Evolutionary conservation across 2,113 vertebrate genomes (phyloP).

Genomic region (Falcunculus frontatus): DNA sequence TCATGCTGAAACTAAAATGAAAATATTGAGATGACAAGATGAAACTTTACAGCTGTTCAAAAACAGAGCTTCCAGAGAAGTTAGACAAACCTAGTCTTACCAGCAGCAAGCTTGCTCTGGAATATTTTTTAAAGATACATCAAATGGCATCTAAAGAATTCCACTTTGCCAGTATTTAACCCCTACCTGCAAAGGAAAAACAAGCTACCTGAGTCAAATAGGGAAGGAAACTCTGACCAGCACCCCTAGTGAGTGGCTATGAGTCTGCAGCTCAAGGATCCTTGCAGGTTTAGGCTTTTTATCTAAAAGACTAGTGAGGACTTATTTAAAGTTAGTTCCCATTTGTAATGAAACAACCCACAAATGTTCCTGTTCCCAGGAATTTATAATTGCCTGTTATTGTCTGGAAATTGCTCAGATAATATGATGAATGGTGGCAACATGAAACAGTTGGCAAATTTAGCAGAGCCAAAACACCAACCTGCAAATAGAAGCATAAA

Average conservation of each 20-base stretch:
- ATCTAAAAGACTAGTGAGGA: neutral
- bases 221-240: neutral
- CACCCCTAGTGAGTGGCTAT: neutral
- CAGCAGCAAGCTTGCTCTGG: neutral
- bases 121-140: neutral
- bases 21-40: neutral
- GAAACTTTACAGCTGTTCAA: neutral
- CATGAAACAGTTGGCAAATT: neutral
- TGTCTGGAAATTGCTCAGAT: neutral
- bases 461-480: neutral
- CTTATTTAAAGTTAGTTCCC: neutral
- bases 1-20: neutral
- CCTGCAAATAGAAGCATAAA: neutral
- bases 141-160: neutral
- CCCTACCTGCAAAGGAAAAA: neutral
- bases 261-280: neutral
- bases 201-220: neutral
- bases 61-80: neutral
- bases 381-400: neutral
- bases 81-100: neutral
- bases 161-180: neutral
- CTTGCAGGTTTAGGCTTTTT: neutral
- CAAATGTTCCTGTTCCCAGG: neutral
- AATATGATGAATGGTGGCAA: neutral
- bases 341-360: neutral